phyloP scores from a whole-genome alignment of 2,797 vertebrate genomes.

The Podarcis lilfordi region DNA sequence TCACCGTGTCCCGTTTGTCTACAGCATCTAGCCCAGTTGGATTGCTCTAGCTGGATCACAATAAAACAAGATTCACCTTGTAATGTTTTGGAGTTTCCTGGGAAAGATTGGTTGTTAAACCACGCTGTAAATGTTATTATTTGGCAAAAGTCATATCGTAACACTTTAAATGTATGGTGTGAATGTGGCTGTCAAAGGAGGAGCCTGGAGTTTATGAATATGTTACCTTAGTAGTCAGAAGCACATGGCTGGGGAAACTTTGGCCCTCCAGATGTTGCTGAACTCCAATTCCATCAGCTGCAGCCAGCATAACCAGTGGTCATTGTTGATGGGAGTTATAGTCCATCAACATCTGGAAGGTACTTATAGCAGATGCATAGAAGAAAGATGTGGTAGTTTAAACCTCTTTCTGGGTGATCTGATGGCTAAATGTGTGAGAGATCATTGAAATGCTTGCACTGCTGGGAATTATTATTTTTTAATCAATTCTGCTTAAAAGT shows the following conservation, averaged over 20 bases:
- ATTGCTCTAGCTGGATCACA: neutral
- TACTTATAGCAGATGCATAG: neutral
- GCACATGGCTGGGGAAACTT: no score
- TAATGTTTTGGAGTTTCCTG: neutral
- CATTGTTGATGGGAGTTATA: no score
- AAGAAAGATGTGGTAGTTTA: slow-evolving; percentile 23
- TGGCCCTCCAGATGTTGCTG: no score
- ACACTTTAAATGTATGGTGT: no score
- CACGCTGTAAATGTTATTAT: no score
- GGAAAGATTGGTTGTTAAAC: no score
- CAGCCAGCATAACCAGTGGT: no score
- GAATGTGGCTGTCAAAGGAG: neutral
- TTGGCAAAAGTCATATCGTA: no score
- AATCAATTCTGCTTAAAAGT: neutral
- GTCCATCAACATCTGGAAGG: no score
- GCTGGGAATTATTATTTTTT: neutral
- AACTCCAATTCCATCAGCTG: no score
- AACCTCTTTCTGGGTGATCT: neutral
- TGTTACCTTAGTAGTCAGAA: slow-evolving; percentile 8
- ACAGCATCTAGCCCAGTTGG: neutral
- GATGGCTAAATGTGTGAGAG: slow-evolving; percentile 48
- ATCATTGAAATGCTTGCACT: neutral
- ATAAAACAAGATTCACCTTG: neutral
- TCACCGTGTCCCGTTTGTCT: neutral
- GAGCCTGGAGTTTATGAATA: neutral